Evolutionary conservation across 2,113 vertebrate genomes (phyloP), one percentile per base, ranked within the genome.

Genomic region (Rafetus swinhoei): DNA sequence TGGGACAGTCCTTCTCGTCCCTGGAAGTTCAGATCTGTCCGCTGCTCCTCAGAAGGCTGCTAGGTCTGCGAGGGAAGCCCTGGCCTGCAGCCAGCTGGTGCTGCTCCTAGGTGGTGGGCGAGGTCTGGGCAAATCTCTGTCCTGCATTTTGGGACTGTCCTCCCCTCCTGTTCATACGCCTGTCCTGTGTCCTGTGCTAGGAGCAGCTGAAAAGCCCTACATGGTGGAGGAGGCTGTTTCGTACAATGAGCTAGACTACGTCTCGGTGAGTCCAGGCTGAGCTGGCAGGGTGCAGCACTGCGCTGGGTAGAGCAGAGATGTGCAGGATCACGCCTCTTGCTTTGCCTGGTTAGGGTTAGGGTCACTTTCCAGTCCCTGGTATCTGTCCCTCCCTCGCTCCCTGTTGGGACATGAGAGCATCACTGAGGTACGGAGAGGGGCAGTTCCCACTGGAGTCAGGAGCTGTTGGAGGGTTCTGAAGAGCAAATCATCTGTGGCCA

Each of bases 141-240:
- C 0, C 62, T 22, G 86, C 52, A 69, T 55, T 22, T 52, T 81
- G 56, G 54, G 79, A 93, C 54, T 7, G 8, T 79, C 53, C 69
- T 72, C 5, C 56, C 32, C 57, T 27, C 25, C 50, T 2, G 1
- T 19, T 88, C 80, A 79, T 0, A 0, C 2, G 8, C 19, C 50
- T 79, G 80, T 35, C 89, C 10, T 91, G 59, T 96, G 91, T 97
- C 85, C 85, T 93, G 82, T 92, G 89, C 84, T 97, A 99, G 99
- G 99, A 95, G 99, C 99, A 74, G 99, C 99, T 0, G 99, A 99
- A 96, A 99, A 99, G 97, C 99, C 99, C 0, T 99, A 99, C 97
- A 98, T 98, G 94, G 99, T 99, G 91, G 99, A 99, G 94, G 99
- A 99, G 32, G 99, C 99, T 0, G 98, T 99, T 85, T 99, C 99